Conservation (phyloP, 2,888 invertebrate species). For the Polymixis flavicincta region DNA sequence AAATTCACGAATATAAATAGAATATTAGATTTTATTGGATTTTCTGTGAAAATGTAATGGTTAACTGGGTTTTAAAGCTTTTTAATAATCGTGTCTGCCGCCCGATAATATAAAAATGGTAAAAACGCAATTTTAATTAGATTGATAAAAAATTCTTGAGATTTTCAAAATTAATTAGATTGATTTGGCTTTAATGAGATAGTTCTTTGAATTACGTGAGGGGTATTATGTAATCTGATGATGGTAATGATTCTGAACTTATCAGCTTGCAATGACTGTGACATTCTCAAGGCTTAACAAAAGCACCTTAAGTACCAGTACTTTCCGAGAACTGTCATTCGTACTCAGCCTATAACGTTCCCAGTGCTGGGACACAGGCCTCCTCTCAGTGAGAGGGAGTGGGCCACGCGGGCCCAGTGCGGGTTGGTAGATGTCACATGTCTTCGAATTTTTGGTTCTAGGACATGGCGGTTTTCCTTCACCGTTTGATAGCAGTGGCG, state of each 20-base stretch:
- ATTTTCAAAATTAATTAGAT: neutral
- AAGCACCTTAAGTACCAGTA: neutral
- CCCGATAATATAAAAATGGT: neutral
- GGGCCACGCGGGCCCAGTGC: no score
- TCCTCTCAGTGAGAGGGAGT: no score
- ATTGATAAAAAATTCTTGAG: neutral
- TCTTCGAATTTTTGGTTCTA: no score
- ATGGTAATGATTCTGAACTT: neutral
- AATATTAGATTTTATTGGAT: constrained; percentile 46
- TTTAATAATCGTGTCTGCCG: constrained; percentile 14
- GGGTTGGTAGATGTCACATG: no score
- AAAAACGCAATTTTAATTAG: neutral
- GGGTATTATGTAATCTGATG: neutral
- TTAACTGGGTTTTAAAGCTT: constrained; percentile 1
- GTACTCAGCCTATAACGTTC: no score
- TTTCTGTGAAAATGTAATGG: constrained; percentile 14
- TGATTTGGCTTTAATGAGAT: neutral
- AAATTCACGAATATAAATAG: constrained; percentile 47
- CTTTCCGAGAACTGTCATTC: neutral
- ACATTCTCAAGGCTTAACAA: neutral
- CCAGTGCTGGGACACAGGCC: no score
- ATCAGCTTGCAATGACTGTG: neutral
- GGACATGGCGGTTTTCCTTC: no score
- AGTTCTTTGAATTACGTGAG: neutral
- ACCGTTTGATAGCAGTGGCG: no score